phyloP scores from a whole-genome alignment of 2,888 invertebrate species.

The Phasia obesa region DNA sequence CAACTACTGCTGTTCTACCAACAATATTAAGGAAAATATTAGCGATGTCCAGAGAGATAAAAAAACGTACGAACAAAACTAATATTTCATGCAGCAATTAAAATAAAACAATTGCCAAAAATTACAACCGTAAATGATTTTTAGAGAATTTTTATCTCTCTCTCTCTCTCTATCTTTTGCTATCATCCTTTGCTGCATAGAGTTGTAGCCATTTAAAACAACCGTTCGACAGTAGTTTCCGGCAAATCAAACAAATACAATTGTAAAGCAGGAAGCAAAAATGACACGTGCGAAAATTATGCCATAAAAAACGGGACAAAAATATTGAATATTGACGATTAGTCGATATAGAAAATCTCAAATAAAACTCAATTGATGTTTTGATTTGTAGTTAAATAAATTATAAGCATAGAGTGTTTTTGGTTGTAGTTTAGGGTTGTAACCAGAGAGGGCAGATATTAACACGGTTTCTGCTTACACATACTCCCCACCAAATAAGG shows the following conservation, averaged over 20 bases:
- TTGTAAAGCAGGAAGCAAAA: conserved; percentile 27
- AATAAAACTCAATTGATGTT: conserved; percentile 64
- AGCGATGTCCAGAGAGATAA: conserved; percentile 52
- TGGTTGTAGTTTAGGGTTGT: conserved; percentile 54
- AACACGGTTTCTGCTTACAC: background rate
- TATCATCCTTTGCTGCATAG: background rate
- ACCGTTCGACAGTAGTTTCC: conserved; percentile 68
- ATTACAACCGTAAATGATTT: conserved; percentile 67
- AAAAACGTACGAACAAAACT: conserved; percentile 39
- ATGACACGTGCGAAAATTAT: conserved; percentile 68
- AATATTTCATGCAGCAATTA: conserved; percentile 68
- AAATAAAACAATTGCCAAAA: conserved; percentile 57
- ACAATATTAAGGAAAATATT: conserved; percentile 32
- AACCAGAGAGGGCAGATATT: background rate
- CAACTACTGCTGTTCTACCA: conserved; percentile 19
- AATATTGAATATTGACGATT: conserved; percentile 56
- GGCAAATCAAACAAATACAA: conserved; percentile 41
- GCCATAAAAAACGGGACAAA: conserved; percentile 59
- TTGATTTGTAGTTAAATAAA: conserved; percentile 65
- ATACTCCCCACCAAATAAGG: background rate
- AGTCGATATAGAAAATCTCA: conserved; percentile 31
- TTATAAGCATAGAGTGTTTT: conserved; percentile 37
- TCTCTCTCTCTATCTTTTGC: background rate
- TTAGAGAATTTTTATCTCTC: background rate
- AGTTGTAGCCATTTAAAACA: background rate